Evolutionary conservation across 2,113 vertebrate genomes (phyloP).

Genomic region (Hemicordylus capensis): DNA sequence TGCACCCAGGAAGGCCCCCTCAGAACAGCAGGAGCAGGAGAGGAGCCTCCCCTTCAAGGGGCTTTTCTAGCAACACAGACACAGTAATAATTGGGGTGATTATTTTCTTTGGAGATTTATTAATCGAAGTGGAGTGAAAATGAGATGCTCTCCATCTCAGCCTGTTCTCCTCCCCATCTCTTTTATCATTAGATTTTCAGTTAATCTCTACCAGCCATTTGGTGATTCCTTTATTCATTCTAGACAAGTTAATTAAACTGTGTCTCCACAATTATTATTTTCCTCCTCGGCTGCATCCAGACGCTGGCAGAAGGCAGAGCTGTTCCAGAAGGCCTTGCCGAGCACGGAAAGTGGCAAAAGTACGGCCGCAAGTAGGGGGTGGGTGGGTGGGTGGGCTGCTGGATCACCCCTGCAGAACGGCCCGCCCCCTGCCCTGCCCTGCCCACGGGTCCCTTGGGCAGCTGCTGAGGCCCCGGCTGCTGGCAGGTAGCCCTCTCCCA

Average conservation of each 20-base stretch:
- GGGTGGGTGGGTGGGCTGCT: too few species aligned
- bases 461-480: too few species aligned
- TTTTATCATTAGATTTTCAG: slow-evolving; percentile 66
- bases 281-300: neutral
- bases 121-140: slow-evolving; percentile 50
- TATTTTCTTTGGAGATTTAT: slow-evolving; percentile 48
- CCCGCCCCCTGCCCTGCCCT: too few species aligned
- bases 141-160: slow-evolving; percentile 40
- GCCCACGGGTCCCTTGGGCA: too few species aligned
- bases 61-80: neutral
- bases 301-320: slow-evolving; percentile 18
- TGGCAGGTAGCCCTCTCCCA: too few species aligned
- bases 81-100: slow-evolving; percentile 51
- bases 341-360: too few species aligned
- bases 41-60: neutral
- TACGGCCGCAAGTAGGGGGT: too few species aligned
- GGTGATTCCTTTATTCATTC: slow-evolving; percentile 36
- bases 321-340: slow-evolving; percentile 23
- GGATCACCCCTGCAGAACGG: neutral
- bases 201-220: slow-evolving; percentile 58
- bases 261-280: slow-evolving; percentile 50
- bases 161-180: slow-evolving; percentile 1
- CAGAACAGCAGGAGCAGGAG: too few species aligned
- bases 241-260: slow-evolving; percentile 65
- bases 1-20: neutral